These are phyloP conservation scores for Phengaris arion DNA, from an alignment of 2,888 invertebrate genomes.

Conservation along the genomic window DNA sequence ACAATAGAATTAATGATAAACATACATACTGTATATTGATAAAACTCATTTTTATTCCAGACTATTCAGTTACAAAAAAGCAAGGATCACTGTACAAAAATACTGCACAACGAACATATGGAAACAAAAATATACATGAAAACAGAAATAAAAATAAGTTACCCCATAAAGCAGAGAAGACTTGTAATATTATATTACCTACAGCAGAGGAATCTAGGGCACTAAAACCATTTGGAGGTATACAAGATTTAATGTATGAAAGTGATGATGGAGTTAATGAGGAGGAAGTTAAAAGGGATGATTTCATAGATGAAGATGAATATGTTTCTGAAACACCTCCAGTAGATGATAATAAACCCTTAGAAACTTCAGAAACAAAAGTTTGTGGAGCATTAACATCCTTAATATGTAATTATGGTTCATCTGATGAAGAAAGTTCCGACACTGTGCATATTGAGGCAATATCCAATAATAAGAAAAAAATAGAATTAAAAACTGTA, in stretches of 20 bases:
- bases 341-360: constrained; percentile 24
- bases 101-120: neutral
- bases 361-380: constrained; percentile 44
- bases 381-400: constrained; percentile 78
- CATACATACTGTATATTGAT: neutral
- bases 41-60: neutral
- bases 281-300: constrained; percentile 39
- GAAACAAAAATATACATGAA: neutral
- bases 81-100: neutral
- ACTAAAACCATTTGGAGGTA: constrained; percentile 73
- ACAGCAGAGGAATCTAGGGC: constrained; percentile 49
- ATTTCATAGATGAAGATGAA: constrained; percentile 65
- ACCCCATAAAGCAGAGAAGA: constrained; percentile 33
- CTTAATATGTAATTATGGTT: constrained; percentile 79
- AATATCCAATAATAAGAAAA: constrained; percentile 33
- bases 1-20: neutral
- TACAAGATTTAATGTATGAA: constrained; percentile 53
- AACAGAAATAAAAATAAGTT: neutral
- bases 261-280: constrained; percentile 46
- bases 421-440: constrained; percentile 68
- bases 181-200: constrained; percentile 43
- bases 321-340: constrained; percentile 35
- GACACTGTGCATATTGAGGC: constrained; percentile 33
- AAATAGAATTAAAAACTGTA: constrained; percentile 22
- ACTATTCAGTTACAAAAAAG: neutral